These are phyloP conservation scores for Geococcyx californianus DNA, from an alignment of 2,113 vertebrate species.

Conservation along the genomic window DNA sequence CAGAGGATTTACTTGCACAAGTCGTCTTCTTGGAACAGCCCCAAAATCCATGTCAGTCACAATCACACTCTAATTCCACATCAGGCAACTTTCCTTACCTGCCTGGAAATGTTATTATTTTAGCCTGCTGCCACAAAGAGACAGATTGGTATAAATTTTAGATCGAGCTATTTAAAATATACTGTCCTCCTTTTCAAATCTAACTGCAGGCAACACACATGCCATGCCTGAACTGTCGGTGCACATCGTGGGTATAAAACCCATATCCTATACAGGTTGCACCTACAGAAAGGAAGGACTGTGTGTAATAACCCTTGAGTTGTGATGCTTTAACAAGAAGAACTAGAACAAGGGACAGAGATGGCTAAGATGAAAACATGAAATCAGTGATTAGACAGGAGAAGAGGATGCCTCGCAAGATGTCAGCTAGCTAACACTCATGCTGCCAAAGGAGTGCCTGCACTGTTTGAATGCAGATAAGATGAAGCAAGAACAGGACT, in stretches of 20 bases:
- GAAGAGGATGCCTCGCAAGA: not conserved
- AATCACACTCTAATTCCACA: not conserved
- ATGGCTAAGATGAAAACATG: not conserved
- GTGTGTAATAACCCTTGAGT: not conserved
- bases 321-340: not conserved
- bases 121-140: not conserved
- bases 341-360: not conserved
- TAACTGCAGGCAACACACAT: not conserved
- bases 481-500: not conserved
- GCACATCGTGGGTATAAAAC: not conserved
- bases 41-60: not conserved
- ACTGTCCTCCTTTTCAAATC: not conserved
- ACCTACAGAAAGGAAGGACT: not conserved
- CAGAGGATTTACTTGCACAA: not conserved
- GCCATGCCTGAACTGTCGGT: not conserved
- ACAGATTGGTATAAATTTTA: conserved; percentile 1
- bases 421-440: not conserved
- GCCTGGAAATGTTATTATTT: conserved; percentile 11
- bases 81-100: conserved; percentile 46
- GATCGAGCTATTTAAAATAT: not conserved
- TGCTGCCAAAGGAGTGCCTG: not conserved
- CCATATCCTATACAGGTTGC: not conserved
- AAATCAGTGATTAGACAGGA: not conserved
- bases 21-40: not conserved
- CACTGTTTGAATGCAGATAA: not conserved